Evolutionary conservation across 2,797 vertebrate genomes (phyloP), one percentile per base, ranked within the genome.

Genomic region (Amblyraja radiata): DNA sequence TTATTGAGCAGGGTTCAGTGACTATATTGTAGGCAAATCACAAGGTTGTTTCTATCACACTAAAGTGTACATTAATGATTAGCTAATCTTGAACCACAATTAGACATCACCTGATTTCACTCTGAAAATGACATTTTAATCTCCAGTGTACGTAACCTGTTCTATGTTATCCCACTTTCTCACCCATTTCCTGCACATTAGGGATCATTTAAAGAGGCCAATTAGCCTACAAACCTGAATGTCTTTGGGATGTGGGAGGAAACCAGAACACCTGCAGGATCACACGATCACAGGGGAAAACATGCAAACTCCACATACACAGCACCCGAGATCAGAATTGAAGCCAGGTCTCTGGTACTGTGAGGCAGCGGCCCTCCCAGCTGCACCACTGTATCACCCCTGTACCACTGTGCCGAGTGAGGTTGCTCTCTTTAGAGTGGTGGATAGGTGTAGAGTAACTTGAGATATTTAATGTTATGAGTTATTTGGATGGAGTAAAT

Each of bases 11-110:
- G 65, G 86, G 65, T 90, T 71, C 61, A 63, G 11, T n/a, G 46
- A 18, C 23, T 58, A 2, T 25, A 7, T 91, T 32, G 36, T 71
- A 13, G 13, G 9, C 28, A 88, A 88, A 68, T 65, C 32, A 76
- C 23, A 54, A 21, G 32, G 46, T 54, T 4, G 2, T 4, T 54
- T 54, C 39, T 58, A 23, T 18, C 25, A 18, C 73, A 76, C 46
- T 68, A 65, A 90, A 90, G 68, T 92, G 71, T n/a, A 14, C 11
- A n/a, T 36, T 54, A 54, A 76, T 92, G 39, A 92, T 92, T 92
- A 54, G 36, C 71, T 76, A 14, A 39, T 36, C 1, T 54, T 18
- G 9, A 16, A 6, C 36, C 39, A 39, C 32, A 84, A 90, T 90
- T 28, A n/a, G 39, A 76, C 13, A 23, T 73, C 68, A 92, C 21